A percentile compares a stretch with the other conserved stretches of the same genome.
Evolutionary conservation across 2,888 invertebrate species (phyloP).

Genomic region (Lydus trimaculatus): DNA sequence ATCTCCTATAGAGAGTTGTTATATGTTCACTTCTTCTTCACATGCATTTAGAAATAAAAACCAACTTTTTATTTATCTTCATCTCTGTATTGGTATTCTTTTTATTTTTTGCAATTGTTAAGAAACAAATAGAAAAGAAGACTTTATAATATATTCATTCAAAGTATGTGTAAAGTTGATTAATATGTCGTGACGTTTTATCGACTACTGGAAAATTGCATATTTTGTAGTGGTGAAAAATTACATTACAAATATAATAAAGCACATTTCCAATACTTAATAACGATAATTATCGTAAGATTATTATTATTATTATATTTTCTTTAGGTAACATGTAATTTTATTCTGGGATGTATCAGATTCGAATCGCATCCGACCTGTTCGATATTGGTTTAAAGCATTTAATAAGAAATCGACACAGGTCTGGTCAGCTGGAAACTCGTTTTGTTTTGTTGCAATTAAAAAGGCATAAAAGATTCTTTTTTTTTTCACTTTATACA

Average conservation of each 20-base stretch:
- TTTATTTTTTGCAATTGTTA: neutral
- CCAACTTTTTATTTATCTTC: neutral
- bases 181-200: slow-evolving; percentile 57
- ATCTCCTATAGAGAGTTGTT: neutral
- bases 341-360: slow-evolving; percentile 55
- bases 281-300: slow-evolving; percentile 61
- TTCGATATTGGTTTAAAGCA: slow-evolving; percentile 16
- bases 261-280: slow-evolving; percentile 60
- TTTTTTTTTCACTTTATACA: slow-evolving; percentile 37
- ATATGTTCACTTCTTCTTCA: too few relatives aligned
- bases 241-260: slow-evolving; percentile 62
- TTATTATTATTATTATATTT: slow-evolving; percentile 60
- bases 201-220: slow-evolving; percentile 63
- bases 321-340: slow-evolving; percentile 59
- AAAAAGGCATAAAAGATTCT: slow-evolving; percentile 53
- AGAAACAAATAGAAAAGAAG: neutral
- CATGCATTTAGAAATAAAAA: neutral
- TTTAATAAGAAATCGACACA: slow-evolving; percentile 16
- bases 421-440: slow-evolving; percentile 45
- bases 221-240: slow-evolving; percentile 59
- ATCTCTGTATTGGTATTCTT: too few relatives aligned
- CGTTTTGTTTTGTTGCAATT: slow-evolving; percentile 54
- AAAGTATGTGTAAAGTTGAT: slow-evolving; percentile 46
- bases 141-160: neutral
- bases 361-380: slow-evolving; percentile 46